Evolutionary conservation across 2,888 invertebrate species (phyloP), one percentile per base, ranked within the genome.

Genomic region (Drosophila glabriapex): DNA sequence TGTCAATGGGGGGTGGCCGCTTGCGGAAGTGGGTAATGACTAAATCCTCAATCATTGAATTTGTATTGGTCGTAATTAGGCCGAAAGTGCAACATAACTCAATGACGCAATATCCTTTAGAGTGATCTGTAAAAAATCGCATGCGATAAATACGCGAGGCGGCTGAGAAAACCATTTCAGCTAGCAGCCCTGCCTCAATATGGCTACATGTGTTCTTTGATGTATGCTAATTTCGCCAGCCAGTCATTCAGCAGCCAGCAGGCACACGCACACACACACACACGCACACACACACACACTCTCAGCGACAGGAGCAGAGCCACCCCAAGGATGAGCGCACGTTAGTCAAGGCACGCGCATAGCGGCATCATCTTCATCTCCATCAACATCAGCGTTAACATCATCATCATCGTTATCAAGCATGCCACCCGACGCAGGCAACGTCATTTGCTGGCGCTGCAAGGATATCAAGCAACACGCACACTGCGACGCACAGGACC

Each of bases 291-390:
- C 56, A 35, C 37, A 41, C 12, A 62, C 58, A 61, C 31, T 22
- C 29, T 31, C 12, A 62, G 25, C 16, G 46, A 25, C 12, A 33
- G 37, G 16, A 41, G 43, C 67, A 64, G 56, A 76, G 65, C 77
- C 80, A 78, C 80, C 78, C 80, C 82, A 86, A 86, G 89, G 85
- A 88, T 81, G 86, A 66, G 72, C 71, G 74, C 41, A 55, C 66
- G 68, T 64, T 67, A 73, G 82, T 75, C 72, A 80, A 87, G 89
- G 83, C 91, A 89, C 90, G 91, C 91, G 91, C 91, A 88, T 77
- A 82, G 76, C 84, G 73, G 77, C 88, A 76, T 72, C 84, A 83
- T 85, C 81, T 78, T 72, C 76, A 76, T 70, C 69, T 33, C 52
- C 63, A 66, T 29, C 68, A 65, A 33, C 67, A 66, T 3, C 66